A percentile compares a stretch with the other conserved stretches of the same genome.
These are phyloP conservation scores for Steinernema khuongi DNA, from an alignment of 1,140 invertebrate genomes.

Conservation along the genomic window DNA sequence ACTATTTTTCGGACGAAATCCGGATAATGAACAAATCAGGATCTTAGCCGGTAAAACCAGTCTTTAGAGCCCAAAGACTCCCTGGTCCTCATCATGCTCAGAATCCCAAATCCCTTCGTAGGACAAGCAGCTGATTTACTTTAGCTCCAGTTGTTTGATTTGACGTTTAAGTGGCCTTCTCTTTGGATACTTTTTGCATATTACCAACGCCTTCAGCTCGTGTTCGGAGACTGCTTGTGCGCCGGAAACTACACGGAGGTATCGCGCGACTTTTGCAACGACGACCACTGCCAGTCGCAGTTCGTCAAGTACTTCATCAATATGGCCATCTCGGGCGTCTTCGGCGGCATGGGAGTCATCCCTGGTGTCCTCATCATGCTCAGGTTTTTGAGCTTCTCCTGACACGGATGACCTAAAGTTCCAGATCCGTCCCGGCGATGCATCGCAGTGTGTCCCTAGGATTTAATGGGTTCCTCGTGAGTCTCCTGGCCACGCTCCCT, in stretches of 20 bases:
- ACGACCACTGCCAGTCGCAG: slow-evolving; percentile 11
- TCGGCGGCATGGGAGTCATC: slow-evolving; percentile 53
- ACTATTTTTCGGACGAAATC: too few relatives aligned
- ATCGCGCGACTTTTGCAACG: slow-evolving; percentile 1
- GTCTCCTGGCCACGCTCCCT: slow-evolving; percentile 57
- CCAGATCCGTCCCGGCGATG: slow-evolving; percentile 54
- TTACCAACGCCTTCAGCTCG: too few relatives aligned
- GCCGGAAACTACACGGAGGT: background rate
- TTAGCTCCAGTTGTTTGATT: too few relatives aligned
- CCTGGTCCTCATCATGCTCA: too few relatives aligned
- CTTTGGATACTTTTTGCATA: too few relatives aligned
- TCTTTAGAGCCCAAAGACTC: too few relatives aligned
- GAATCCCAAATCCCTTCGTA: too few relatives aligned
- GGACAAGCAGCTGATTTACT: too few relatives aligned
- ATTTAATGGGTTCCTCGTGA: slow-evolving; percentile 57
- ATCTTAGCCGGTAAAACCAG: too few relatives aligned
- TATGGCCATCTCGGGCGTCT: slow-evolving; percentile 41
- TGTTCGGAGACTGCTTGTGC: background rate
- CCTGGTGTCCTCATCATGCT: slow-evolving; percentile 56
- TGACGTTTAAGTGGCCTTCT: too few relatives aligned
- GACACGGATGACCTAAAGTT: slow-evolving; percentile 5
- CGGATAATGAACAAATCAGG: too few relatives aligned
- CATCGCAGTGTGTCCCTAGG: slow-evolving; percentile 54
- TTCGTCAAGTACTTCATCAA: slow-evolving; percentile 34
- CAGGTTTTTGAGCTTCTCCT: slow-evolving; percentile 24